Percentiles rank a stretch among this genome's conserved stretches.
These are phyloP conservation scores for Thumatha senex DNA, from an alignment of 2,888 invertebrate genomes.

Conservation along the genomic window DNA sequence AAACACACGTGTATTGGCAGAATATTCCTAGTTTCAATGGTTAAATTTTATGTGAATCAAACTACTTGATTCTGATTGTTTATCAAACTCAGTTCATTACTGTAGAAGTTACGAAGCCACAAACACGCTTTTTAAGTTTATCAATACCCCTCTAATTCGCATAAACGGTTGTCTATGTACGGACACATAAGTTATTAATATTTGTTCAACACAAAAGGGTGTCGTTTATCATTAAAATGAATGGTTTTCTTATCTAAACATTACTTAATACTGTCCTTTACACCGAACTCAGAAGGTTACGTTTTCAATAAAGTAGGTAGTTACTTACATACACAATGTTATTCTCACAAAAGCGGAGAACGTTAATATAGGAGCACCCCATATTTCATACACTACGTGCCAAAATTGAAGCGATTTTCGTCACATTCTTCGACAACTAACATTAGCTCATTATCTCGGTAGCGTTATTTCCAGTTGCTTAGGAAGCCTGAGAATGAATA, in stretches of 20 bases:
- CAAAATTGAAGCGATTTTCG: constrained; percentile 32
- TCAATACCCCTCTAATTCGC: too few relatives aligned
- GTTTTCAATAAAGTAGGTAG: constrained; percentile 45
- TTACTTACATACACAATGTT: constrained; percentile 45
- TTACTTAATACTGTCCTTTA: constrained; percentile 39
- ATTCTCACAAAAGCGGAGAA: constrained; percentile 28
- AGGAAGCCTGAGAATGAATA: too few relatives aligned
- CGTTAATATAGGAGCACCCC: constrained; percentile 13
- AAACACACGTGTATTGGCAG: too few relatives aligned
- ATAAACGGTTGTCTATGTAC: too few relatives aligned
- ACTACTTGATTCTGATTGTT: too few relatives aligned
- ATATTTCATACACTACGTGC: constrained; percentile 27
- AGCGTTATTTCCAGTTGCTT: too few relatives aligned
- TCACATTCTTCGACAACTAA: constrained; percentile 14
- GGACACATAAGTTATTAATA: constrained; percentile 11
- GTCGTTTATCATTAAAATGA: constrained; percentile 61
- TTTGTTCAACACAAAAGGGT: constrained; percentile 38
- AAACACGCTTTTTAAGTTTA: too few relatives aligned
- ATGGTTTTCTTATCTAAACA: constrained; percentile 56
- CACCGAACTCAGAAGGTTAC: constrained; percentile 30
- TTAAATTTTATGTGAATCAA: too few relatives aligned
- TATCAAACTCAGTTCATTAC: too few relatives aligned
- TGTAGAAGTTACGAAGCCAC: too few relatives aligned
- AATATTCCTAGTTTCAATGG: too few relatives aligned
- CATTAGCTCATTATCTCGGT: background rate